Base-by-base conservation (phyloP, 2,113 vertebrate genomes). In the Poeciliopsis retropinna region DNA sequence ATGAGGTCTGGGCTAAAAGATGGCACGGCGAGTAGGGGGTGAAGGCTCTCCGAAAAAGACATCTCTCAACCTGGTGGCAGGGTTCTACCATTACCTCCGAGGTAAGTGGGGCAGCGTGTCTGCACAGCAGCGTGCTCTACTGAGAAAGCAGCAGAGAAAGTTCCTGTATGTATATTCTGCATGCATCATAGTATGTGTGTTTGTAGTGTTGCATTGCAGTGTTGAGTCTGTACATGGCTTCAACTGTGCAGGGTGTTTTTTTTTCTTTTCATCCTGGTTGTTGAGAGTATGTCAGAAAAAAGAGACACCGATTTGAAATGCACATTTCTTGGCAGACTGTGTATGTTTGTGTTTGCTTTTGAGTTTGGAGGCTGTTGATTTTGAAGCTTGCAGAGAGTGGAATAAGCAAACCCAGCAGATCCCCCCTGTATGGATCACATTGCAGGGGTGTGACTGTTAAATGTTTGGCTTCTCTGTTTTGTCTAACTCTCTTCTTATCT, bases 61-160 rank as follows among this genome's bases (percentile, higher is more conserved):
- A 0, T 91, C 93, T 0, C 87, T 95, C 78, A 95, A 95, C 85
- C 90, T 95, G 85, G 91, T 94, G 85, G 93, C 95, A 0, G 94
- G 93, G 47, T 90, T 94, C 86, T 94, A 85, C 78, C 95, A 91
- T 80, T 94, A 90, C 83, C 76, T 89, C 29, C 95, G 92, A 14
- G 95, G 95, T 97, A 95, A 96, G 96, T 95, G 85, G 83, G 78
- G 63, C 71, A 84, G 69, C 65, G 65, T 71, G 66, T 76, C 32
- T 76, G 62, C 19, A 25, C 70, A 69, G 41, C 63, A 78, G 67
- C 67, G 72, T 81, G 66, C 60, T 28, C 72, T 44, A 34, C 25
- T 78, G 60, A 72, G 10, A 69, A 78, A 41, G 25, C 51, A 57
- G 51, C 51, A n/a, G 51, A 60, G 54, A 60, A 72, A 75, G 57